Conservation (phyloP, 2,888 invertebrate genomes). For the Mellilla xanthometata region DNA sequence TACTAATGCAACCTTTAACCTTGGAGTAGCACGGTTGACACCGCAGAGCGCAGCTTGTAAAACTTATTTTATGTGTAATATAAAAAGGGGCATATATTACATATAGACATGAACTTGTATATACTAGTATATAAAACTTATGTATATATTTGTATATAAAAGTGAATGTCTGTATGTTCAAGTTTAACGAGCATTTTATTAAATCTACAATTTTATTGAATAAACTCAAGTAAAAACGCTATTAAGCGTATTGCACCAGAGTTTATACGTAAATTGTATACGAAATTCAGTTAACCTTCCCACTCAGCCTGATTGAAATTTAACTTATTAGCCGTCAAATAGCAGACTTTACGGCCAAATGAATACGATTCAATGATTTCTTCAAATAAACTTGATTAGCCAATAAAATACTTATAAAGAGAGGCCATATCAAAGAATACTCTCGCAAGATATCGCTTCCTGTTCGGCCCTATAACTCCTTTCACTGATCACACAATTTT, state of each 20-base stretch:
- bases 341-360: slow-evolving; percentile 21
- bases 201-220: too few relatives aligned
- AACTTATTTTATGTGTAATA: too few relatives aligned
- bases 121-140: too few relatives aligned
- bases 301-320: slow-evolving; percentile 30
- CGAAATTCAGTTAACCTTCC: slow-evolving; percentile 15
- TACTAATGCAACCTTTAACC: too few relatives aligned
- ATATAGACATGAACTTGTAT: too few relatives aligned
- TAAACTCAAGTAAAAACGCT: not conserved
- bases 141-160: too few relatives aligned
- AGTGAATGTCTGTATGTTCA: too few relatives aligned
- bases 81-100: too few relatives aligned
- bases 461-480: slow-evolving; percentile 52
- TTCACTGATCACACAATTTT: slow-evolving; percentile 69
- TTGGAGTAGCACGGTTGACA: too few relatives aligned
- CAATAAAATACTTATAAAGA: slow-evolving; percentile 46
- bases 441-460: slow-evolving; percentile 45
- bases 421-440: slow-evolving; percentile 46
- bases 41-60: too few relatives aligned
- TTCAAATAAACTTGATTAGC: slow-evolving; percentile 42
- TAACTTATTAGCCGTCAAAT: slow-evolving; percentile 29
- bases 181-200: too few relatives aligned
- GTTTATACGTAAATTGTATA: slow-evolving; percentile 1
- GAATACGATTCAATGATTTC: slow-evolving; percentile 37
- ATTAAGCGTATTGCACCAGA: not conserved